Percentiles rank a stretch among this genome's conserved stretches.
Evolutionary conservation across 2,797 vertebrate species (phyloP).

Genomic region (Megalops cyprinoides): DNA sequence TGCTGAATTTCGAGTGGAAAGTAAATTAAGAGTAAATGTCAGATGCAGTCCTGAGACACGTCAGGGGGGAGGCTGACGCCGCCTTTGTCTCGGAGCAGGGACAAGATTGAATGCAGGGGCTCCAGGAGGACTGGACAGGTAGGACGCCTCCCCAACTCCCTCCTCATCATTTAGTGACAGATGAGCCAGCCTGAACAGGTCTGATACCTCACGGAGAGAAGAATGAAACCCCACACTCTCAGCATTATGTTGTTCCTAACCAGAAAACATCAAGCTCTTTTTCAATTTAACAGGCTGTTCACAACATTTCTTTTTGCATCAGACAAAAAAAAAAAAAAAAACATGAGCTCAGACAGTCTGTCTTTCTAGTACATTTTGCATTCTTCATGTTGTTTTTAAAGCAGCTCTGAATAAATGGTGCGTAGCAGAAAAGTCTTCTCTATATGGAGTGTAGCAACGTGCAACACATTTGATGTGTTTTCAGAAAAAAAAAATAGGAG

Average conservation of each 20-base stretch:
- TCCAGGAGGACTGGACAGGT: background rate
- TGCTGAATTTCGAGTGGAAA: background rate
- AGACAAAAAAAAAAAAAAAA: background rate
- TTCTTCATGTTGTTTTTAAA: background rate
- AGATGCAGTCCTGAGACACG: background rate
- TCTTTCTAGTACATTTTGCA: background rate
- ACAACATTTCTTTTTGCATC: background rate
- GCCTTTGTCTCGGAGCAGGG: background rate
- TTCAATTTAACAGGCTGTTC: background rate
- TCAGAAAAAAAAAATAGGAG: too few relatives aligned
- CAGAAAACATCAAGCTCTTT: constrained; percentile 9
- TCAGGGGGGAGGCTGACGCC: background rate
- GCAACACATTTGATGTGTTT: background rate
- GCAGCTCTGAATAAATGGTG: background rate
- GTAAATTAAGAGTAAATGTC: constrained; percentile 1
- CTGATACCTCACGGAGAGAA: background rate
- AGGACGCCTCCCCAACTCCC: background rate
- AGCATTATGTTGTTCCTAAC: background rate
- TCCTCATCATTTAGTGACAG: background rate
- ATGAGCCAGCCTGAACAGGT: background rate
- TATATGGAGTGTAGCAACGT: background rate
- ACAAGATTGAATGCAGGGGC: background rate
- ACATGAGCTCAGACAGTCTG: background rate
- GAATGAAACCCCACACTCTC: background rate
- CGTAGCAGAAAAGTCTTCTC: background rate